Evolutionary conservation across 2,113 vertebrate species (phyloP).

Genomic region (Rhinolophus ferrumequinum): DNA sequence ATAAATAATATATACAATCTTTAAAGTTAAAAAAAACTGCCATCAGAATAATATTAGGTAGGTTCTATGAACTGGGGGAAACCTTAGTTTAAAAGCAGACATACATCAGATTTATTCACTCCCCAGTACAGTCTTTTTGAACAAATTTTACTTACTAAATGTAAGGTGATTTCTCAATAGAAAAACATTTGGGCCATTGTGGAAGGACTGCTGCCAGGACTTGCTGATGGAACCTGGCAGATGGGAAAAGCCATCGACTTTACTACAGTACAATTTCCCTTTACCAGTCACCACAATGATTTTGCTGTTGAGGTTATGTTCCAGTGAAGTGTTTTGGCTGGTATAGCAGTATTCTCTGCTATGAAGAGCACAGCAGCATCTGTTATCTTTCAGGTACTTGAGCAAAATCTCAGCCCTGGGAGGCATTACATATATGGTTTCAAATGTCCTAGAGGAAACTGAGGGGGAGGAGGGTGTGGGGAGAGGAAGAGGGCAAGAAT

Average conservation of each 20-base stretch:
- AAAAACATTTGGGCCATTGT: constrained; percentile 88
- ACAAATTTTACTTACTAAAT: constrained; percentile 88
- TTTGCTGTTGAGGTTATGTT: constrained; percentile 78
- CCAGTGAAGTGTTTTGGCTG: constrained; percentile 72
- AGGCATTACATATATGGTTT: constrained; percentile 76
- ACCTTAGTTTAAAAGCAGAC: constrained; percentile 43
- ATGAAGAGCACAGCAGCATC: constrained; percentile 78
- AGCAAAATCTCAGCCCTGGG: constrained; percentile 81
- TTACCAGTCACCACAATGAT: constrained; percentile 82
- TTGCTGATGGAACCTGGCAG: constrained; percentile 83
- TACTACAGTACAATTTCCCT: constrained; percentile 80
- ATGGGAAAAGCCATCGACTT: constrained; percentile 84
- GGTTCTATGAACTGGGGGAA: not conserved
- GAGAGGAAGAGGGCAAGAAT: not conserved
- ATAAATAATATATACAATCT: not conserved
- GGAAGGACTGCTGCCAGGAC: constrained; percentile 84
- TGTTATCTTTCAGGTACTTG: constrained; percentile 84
- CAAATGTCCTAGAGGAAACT: constrained; percentile 71
- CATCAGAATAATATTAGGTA: not conserved
- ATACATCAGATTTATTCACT: constrained; percentile 59
- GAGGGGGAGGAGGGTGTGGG: not conserved
- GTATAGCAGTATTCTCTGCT: constrained; percentile 63
- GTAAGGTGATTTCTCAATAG: constrained; percentile 83
- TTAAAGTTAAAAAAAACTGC: not conserved
- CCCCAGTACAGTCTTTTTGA: constrained; percentile 33